Percentiles rank a stretch among this genome's conserved stretches.
Conservation (phyloP, 2,888 invertebrate species). For the Syritta pipiens region DNA sequence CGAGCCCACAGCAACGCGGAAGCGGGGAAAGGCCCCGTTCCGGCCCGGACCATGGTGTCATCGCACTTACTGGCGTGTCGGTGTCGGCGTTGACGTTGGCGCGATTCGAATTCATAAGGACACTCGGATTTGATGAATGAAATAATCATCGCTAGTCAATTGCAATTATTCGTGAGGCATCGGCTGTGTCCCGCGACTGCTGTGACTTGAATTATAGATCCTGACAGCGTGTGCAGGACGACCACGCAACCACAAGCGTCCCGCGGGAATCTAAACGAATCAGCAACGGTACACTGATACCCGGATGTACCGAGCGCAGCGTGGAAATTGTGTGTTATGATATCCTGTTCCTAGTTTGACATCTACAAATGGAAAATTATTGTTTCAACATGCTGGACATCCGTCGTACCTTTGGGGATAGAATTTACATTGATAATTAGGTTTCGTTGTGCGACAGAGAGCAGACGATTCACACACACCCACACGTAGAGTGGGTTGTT, state of each 20-base stretch:
- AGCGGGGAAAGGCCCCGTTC: no score
- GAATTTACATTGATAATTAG: conserved; percentile 66
- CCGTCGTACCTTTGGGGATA: conserved; percentile 48
- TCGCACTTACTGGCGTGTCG: no score
- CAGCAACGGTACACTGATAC: conserved; percentile 21
- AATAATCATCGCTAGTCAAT: conserved; percentile 56
- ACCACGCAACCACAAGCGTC: conserved; percentile 44
- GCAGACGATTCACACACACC: conserved; percentile 5
- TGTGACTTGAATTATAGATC: conserved; percentile 44
- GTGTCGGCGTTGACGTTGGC: no score
- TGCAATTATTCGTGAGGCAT: conserved; percentile 45
- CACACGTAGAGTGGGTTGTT: conserved; percentile 5
- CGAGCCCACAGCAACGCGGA: no score
- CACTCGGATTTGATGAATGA: conserved; percentile 11
- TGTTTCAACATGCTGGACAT: conserved; percentile 52
- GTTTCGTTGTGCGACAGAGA: conserved; percentile 22
- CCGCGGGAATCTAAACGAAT: conserved; percentile 44
- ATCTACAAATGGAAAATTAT: conserved; percentile 59
- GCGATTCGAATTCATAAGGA: conserved; percentile 47
- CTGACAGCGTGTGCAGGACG: background rate
- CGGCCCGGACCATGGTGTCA: conserved; percentile 19
- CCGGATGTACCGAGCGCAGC: conserved; percentile 1
- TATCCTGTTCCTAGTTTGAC: conserved; percentile 51
- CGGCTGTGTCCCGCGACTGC: conserved; percentile 29
- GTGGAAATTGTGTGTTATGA: conserved; percentile 36